A percentile compares a stretch with the other conserved stretches of the same genome.
phyloP scores from a whole-genome alignment of 2,797 vertebrate genomes.

The Xerus rutilus region DNA sequence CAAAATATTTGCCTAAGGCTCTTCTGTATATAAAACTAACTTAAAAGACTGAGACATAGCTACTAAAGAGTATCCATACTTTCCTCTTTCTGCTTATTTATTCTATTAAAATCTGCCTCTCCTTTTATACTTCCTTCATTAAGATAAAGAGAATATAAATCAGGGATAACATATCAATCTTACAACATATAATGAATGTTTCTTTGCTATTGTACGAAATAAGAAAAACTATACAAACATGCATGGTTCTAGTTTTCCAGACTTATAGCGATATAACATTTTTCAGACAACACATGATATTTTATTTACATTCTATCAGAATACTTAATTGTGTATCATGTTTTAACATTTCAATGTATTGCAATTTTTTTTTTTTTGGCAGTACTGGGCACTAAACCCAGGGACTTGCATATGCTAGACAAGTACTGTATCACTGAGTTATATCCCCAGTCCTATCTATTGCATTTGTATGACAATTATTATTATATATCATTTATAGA shows the following conservation, averaged over 20 bases:
- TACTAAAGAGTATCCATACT: conserved; percentile 39
- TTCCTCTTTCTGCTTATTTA: conserved; percentile 46
- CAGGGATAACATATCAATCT: conserved; percentile 79
- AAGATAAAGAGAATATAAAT: conserved; percentile 72
- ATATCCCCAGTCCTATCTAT: background rate
- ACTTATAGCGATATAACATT: conserved; percentile 63
- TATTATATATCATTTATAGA: background rate
- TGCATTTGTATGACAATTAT: background rate
- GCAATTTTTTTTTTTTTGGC: no score
- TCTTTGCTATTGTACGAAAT: conserved; percentile 73
- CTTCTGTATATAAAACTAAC: conserved; percentile 43
- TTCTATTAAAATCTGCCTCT: conserved; percentile 79
- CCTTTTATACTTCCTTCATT: conserved; percentile 72
- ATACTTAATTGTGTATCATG: background rate
- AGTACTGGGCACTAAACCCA: background rate
- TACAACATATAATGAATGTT: conserved; percentile 78
- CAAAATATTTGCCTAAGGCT: background rate
- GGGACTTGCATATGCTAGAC: background rate
- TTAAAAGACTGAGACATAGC: conserved; percentile 11
- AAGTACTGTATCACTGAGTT: background rate
- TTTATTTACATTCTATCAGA: background rate
- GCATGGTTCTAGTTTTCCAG: conserved; percentile 77
- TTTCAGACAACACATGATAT: conserved; percentile 42
- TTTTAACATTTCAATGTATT: conserved; percentile 52
- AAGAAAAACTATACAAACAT: conserved; percentile 79